Base-by-base conservation (phyloP, 1,140 invertebrate species). In the Brachionus asplanchnoidis region DNA sequence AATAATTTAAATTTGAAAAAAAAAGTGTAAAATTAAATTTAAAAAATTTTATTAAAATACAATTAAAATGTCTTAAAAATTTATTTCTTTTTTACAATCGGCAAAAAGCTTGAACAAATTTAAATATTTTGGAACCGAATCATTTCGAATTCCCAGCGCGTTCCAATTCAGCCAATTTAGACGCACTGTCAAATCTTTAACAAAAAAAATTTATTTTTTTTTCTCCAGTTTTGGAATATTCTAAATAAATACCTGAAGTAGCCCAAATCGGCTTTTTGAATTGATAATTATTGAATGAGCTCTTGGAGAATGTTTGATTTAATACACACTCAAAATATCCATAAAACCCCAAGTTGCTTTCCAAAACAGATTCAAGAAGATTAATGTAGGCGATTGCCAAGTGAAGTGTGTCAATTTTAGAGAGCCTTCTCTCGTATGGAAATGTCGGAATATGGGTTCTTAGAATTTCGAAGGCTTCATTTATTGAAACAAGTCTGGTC, bases 81-180 rank as follows among this genome's bases (percentile, higher is more conserved):
- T 50, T 56, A n/a, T 12, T 44, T 50, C 28, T 77, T 70, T 84
- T 84, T 84, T 68, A 56, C 40, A 50, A 3, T 75, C 46, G 26
- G 14, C 28, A 56, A 65, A 68, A 11, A 40, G 17, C 56, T 80
- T 26, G 28, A 80, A 80, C 0, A 80, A 26, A 70, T 77, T 65
- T 11, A 73, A 46, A 36, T 56, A 80, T 40, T 42, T 66, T 53
- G 50, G 84, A 2, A 70, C n/a, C 20, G 46, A 23, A 17, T 80
- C 40, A 50, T 26, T 53, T 23, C 9, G 20, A 17, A 77, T 53
- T 36, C 97, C 97, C 0, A 99, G 91, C 88, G 96, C 97, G 89
- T 97, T 95, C 97, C 97, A 99, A 87, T 98, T 98, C 84, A 99
- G 98, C 97, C 97, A 99, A 0, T 95, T 97, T 6, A 99, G 91